Evolutionary conservation across 2,113 vertebrate species (phyloP).

Genomic region (Herpailurus yagouaroundi): DNA sequence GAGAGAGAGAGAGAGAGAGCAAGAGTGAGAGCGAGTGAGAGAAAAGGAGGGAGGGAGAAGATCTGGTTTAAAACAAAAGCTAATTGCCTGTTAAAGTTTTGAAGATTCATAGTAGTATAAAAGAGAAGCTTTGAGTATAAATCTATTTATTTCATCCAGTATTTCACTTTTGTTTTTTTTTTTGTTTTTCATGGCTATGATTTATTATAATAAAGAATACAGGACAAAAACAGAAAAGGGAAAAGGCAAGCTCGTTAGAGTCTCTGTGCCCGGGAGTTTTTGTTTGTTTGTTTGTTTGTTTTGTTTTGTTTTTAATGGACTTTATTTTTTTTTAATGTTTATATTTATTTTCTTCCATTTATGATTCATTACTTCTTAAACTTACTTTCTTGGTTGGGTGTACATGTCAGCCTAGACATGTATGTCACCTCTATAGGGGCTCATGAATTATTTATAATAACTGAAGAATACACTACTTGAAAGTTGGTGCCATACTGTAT

Average conservation of each 20-base stretch:
- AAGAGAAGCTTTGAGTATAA: background rate
- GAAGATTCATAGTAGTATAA: background rate
- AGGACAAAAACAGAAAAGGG: no score
- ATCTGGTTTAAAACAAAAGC: background rate
- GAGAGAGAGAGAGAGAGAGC: no score
- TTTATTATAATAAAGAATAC: no score
- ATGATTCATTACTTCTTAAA: background rate
- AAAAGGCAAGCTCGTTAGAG: no score
- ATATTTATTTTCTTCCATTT: no score
- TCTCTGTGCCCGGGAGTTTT: no score
- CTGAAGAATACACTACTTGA: background rate
- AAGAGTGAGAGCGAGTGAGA: background rate
- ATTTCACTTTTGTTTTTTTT: background rate
- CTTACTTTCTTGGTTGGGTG: accelerated
- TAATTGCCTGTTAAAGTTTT: background rate
- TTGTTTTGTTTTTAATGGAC: no score
- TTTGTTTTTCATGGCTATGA: no score
- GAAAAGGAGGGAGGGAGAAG: no score
- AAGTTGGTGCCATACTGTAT: accelerated
- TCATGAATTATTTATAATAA: background rate
- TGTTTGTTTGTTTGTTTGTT: no score
- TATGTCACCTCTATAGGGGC: background rate
- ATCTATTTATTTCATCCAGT: background rate
- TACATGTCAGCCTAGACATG: background rate
- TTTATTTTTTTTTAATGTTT: no score